Percentiles rank a stretch among this genome's conserved stretches.
These are phyloP conservation scores for Origma solitaria DNA, from an alignment of 2,113 vertebrate genomes.

Conservation along the genomic window DNA sequence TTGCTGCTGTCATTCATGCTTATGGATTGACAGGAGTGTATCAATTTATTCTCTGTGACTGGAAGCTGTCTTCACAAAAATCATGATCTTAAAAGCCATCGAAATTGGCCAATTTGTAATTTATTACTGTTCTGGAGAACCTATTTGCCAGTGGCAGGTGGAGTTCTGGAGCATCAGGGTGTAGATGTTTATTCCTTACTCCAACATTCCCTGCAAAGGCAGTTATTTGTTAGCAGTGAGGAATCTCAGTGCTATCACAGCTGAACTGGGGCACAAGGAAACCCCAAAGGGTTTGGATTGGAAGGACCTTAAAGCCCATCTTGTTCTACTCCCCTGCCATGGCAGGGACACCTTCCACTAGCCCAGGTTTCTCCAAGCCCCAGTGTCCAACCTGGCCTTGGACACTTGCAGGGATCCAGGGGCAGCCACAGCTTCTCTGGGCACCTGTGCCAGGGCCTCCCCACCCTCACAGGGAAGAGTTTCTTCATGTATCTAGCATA, in stretches of 20 bases:
- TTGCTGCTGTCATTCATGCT: neutral
- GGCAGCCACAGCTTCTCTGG: neutral
- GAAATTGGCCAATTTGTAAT: neutral
- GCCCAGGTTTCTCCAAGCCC: neutral
- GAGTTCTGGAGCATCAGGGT: neutral
- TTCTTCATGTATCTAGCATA: neutral
- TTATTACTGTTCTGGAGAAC: neutral
- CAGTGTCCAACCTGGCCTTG: accelerated
- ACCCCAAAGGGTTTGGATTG: neutral
- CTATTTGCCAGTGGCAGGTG: neutral
- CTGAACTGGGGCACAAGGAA: neutral
- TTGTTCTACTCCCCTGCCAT: neutral
- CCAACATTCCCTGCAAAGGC: neutral
- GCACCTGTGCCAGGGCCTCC: neutral
- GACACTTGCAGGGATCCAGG: neutral
- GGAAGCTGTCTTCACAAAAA: neutral
- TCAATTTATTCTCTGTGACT: neutral
- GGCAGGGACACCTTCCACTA: neutral
- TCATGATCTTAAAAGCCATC: neutral
- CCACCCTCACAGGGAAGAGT: neutral
- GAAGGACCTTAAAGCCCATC: neutral
- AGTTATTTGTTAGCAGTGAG: neutral
- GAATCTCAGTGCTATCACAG: neutral
- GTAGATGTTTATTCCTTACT: neutral
- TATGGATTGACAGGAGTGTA: neutral